Evolutionary conservation across 2,797 vertebrate genomes (phyloP).

Genomic region (Dendrocincla tyrannina): DNA sequence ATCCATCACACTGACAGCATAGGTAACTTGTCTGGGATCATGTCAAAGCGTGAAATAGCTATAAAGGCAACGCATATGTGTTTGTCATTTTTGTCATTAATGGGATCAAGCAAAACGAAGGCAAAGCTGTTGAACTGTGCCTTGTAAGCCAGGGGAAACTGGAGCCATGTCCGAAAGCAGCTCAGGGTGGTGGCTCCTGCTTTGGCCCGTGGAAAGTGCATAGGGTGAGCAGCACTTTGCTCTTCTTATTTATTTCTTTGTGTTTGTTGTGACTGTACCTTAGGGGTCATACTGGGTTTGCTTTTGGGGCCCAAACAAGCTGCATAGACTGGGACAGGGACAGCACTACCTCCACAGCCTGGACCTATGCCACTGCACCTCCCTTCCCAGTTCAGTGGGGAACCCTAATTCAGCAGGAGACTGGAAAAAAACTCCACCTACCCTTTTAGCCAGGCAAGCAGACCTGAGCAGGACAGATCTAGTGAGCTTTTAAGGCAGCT

Average conservation of each 20-base stretch:
- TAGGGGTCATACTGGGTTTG: neutral
- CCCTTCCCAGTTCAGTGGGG: neutral
- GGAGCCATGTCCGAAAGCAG: neutral
- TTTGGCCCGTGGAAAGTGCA: neutral
- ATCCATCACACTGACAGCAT: slow-evolving; percentile 54
- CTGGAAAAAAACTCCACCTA: neutral
- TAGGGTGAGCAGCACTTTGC: fast-evolving
- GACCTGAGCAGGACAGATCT: slow-evolving; percentile 23
- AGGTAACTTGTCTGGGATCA: slow-evolving; percentile 57
- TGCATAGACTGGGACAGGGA: neutral
- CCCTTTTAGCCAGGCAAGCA: neutral
- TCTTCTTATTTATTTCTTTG: neutral
- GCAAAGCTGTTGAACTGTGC: slow-evolving; percentile 50
- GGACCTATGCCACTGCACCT: neutral
- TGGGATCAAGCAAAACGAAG: slow-evolving; percentile 54
- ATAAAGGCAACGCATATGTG: slow-evolving; percentile 58
- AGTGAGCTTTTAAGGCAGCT: slow-evolving; percentile 53
- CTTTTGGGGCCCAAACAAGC: neutral
- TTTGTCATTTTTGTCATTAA: slow-evolving; percentile 59
- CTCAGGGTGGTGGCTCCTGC: neutral
- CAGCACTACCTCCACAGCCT: neutral
- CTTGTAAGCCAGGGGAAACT: neutral
- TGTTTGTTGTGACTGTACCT: neutral
- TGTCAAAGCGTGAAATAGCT: slow-evolving; percentile 64
- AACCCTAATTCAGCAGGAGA: neutral